These are phyloP conservation scores for Digitonthophagus gazella DNA, from an alignment of 2,888 invertebrate species.

Conservation along the genomic window DNA sequence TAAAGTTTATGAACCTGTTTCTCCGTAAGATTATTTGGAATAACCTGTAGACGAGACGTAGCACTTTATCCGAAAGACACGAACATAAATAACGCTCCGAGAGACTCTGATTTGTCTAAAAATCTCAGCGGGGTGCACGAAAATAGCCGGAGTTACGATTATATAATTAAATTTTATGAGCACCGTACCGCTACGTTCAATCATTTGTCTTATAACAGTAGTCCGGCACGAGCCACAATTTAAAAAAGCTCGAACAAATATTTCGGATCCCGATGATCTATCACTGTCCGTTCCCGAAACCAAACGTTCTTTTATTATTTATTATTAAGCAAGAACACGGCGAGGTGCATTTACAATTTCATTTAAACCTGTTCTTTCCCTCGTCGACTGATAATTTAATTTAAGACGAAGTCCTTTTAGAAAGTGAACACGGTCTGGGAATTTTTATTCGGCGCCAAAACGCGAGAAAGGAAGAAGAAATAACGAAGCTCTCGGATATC, in stretches of 20 bases:
- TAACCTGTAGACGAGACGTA: neutral
- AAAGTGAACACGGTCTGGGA: neutral
- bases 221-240: slow-evolving; percentile 12
- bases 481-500: neutral
- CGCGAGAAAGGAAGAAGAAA: neutral
- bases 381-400: neutral
- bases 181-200: slow-evolving; percentile 2
- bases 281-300: slow-evolving; percentile 4
- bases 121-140: slow-evolving; percentile 14
- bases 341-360: too few species aligned
- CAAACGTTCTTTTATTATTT: neutral
- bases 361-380: neutral
- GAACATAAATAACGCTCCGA: neutral
- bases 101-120: slow-evolving; percentile 5
- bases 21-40: too few species aligned
- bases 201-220: slow-evolving; percentile 14
- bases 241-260: slow-evolving; percentile 12
- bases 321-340: neutral
- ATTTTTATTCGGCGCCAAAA: neutral
- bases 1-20: neutral
- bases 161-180: slow-evolving; percentile 14
- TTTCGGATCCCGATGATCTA: slow-evolving; percentile 11
- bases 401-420: neutral
- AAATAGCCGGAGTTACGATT: slow-evolving; percentile 9
- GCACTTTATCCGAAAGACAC: neutral